Conservation (phyloP, 2,113 vertebrate genomes). For the Quiscalus mexicanus region DNA sequence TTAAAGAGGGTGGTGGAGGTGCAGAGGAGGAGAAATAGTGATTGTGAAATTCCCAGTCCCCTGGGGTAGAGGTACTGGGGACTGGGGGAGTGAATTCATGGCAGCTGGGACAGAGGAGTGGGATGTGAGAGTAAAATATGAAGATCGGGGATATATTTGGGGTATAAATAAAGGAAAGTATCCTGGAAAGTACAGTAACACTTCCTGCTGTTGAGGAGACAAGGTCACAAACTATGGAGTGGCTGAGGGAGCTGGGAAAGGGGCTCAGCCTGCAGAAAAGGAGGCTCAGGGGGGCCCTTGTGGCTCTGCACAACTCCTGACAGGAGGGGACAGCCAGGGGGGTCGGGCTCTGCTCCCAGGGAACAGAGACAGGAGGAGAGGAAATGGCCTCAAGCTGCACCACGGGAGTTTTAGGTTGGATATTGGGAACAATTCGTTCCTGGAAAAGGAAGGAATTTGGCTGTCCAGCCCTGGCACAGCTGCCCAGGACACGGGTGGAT, state of each 20-base stretch:
- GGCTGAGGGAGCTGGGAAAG: neutral
- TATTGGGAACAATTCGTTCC: neutral
- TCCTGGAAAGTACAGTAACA: neutral
- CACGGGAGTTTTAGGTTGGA: neutral
- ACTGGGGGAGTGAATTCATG: fast-evolving
- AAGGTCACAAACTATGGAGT: neutral
- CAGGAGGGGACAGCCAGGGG: neutral
- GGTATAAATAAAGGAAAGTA: neutral
- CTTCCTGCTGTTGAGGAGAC: neutral
- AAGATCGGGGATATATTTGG: neutral
- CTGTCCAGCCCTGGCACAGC: neutral
- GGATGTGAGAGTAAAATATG: neutral
- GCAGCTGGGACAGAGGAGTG: neutral
- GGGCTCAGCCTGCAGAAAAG: neutral
- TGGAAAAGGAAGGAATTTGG: neutral
- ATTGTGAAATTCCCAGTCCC: neutral
- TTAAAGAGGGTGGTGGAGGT: neutral
- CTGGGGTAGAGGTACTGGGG: neutral
- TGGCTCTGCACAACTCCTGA: neutral
- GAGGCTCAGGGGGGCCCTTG: neutral
- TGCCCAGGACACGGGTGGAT: neutral
- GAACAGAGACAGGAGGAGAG: neutral
- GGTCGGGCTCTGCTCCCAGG: fast-evolving
- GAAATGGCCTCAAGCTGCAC: fast-evolving
- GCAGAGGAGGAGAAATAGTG: neutral